Base-by-base conservation (phyloP, 2,888 invertebrate species). In the Mythimna loreyi region DNA sequence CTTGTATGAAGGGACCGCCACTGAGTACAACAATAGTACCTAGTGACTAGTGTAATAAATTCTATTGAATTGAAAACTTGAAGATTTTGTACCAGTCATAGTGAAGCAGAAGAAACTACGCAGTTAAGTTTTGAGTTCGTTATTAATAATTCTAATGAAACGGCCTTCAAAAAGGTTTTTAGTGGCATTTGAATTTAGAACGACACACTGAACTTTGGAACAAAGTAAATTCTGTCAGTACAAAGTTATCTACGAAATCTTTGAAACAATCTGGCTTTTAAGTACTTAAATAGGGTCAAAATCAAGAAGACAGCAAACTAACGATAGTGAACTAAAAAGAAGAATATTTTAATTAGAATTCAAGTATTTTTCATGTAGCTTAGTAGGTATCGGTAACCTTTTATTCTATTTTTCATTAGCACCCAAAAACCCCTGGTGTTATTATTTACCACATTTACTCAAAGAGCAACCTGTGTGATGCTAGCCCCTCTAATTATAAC, bases 401-500 rank as follows among this genome's bases (percentile, higher is more conserved):
- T 13, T 45, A 3, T n/a, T 43, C 13, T 43, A 33, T 25, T 9
- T 58, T n/a, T 50, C 9, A 6, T 62, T 49, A n/a, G 9, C 40
- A 40, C 21, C 21, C 36, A 21, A 61, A 47, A 50, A 49, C n/a
- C 6, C 47, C 11, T 28, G 23, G 53, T 25, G 19, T 56, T 50
- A 21, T 36, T 16, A 57, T 49, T n/a, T 57, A 25, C 53, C 49
- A 65, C 67, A 63, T 67, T 55, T 49, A 40, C 45, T 47, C 65
- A 50, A 64, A 63, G 56, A 65, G 55, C 21, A 58, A 16, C 52
- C 62, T 62, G n/a, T 63, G 58, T 68, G 61, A 66, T 63, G 75
- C 23, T 40, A 57, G 64, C 64, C 52, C 23, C 50, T 68, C 72
- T 80, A 69, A 72, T 69, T 72, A 81, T 80, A 81, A 61, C 63